Evolutionary conservation across 2,113 vertebrate genomes (phyloP), one percentile per base, ranked within the genome.

Genomic region (Galbula dea): DNA sequence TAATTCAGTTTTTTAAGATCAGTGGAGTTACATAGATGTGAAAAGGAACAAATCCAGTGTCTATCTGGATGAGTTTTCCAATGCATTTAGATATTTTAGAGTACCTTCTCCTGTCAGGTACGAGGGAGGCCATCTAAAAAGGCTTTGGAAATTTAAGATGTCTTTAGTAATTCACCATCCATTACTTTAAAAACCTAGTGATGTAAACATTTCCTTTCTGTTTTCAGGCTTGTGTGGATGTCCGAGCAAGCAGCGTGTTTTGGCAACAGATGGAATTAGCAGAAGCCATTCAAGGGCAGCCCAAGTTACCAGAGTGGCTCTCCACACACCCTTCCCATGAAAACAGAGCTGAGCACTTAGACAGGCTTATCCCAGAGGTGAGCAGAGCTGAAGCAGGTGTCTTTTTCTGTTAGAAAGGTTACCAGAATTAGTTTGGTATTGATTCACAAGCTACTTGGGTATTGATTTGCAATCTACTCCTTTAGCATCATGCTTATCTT

Each of bases 251-350:
- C 77, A 98, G 98, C 0, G 98, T 99, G 11, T 99, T 99, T 95
- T 99, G 99, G 99, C 98, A 98, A 93, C 98, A 98, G 94, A 98
- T 99, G 98, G 98, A 99, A 67, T 62, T 99, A 63, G 86, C 81
- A 71, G 98, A 98, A 36, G 91, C 58, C 66, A 87, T 98, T 39
- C 93, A 71, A 7, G 98, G 98, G 27, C 96, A 98, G 39, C 96
- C 96, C 34, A 97, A 73, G 73, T 7, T 98, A 37, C 99, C 99
- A 0, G 98, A 99, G 95, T 99, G 99, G 99, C 97, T 99, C 51
- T 99, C 99, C 83, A 99, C 99, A 14, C 99, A 99, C 86, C 99
- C 99, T 10, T 99, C 99, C 12, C 98, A 99, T 86, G 98, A 96
- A 54, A 99, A 98, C 88, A 98, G 99, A 85, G 97, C 97, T 30